Base-by-base conservation (phyloP, 2,113 vertebrate genomes). In the Euleptes europaea region DNA sequence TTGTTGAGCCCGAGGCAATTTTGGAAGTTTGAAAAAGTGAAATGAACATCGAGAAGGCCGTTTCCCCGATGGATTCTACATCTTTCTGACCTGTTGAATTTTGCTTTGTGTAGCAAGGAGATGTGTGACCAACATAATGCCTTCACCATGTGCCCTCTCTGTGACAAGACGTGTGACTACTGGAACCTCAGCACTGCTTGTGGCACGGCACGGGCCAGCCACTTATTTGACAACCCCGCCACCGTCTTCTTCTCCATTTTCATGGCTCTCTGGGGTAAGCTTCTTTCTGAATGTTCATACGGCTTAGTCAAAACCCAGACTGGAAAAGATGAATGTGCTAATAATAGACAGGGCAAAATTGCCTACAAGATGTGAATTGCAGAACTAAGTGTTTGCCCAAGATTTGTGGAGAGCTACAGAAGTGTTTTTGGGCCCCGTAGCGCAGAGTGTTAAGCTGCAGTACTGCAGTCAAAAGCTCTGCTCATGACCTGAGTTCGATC, bases 121-220 rank as follows among this genome's bases (percentile, higher is more conserved):
- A 99, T 99, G 98, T 99, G 99, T 38, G 97, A 99, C 81, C 95
- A 97, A 15, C 93, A 49, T 80, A 97, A 98, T 40, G 97, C 96
- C 93, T 99, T 99, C 95, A 99, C 97, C 95, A 99, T 99, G 99
- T 99, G 99, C 93, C 99, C 99, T 1, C 97, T 99, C 76, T 99
- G 99, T 49, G 99, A 99, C 88, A 97, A 97, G 73, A 97, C 97
- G 38, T 99, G 99, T 65, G 98, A 98, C 74, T 99, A 97, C 93
- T 99, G 98, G 99, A 97, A 97, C 84, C 97, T 99, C 89, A 99
- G 98, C 95, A 97, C 97, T 0, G 98, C 98, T 14, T 99, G 99
- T 73, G 95, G 95, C 79, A 99, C 98, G 0, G 98, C 98, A 33
- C 96, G 95, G 28, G 98, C 99, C 4, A 99, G 98, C 65, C 98